Percentiles rank a stretch among this genome's conserved stretches.
Conservation (phyloP, 2,113 vertebrate genomes). For the Petroica traversi region DNA sequence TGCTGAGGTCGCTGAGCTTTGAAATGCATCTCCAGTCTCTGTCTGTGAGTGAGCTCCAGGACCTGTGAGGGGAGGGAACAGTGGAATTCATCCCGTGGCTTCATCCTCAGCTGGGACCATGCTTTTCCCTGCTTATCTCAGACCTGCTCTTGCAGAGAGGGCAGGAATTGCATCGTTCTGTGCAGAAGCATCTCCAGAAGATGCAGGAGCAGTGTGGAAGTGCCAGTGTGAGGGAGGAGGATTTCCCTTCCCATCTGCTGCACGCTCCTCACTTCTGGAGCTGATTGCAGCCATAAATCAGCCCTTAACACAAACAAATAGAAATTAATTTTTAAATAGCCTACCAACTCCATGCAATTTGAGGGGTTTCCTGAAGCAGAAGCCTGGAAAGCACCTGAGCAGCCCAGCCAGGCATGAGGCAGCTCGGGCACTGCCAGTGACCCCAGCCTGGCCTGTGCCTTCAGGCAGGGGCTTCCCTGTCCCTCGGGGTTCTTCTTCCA, state of each 20-base stretch:
- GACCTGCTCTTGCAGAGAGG: background rate
- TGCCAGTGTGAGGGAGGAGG: fast-evolving
- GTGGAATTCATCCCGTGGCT: background rate
- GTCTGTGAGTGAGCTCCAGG: background rate
- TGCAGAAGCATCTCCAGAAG: background rate
- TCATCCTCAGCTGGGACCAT: fast-evolving
- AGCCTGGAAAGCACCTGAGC: background rate
- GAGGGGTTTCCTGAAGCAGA: background rate
- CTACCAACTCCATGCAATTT: background rate
- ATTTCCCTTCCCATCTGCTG: fast-evolving
- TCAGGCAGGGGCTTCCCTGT: background rate
- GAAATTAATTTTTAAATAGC: background rate
- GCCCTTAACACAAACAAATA: background rate
- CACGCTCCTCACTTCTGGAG: background rate
- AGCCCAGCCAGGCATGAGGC: fast-evolving
- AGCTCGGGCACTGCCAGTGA: background rate
- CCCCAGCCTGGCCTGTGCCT: background rate
- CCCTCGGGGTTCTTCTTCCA: background rate
- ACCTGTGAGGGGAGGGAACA: fast-evolving
- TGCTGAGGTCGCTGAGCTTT: background rate
- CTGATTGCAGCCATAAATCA: background rate
- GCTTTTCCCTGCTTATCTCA: background rate
- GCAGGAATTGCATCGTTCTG: background rate
- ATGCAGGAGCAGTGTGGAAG: fast-evolving
- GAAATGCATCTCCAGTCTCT: background rate